Evolutionary conservation across 1,140 invertebrate species (phyloP).

Genomic region (Bombus pyrosoma): DNA sequence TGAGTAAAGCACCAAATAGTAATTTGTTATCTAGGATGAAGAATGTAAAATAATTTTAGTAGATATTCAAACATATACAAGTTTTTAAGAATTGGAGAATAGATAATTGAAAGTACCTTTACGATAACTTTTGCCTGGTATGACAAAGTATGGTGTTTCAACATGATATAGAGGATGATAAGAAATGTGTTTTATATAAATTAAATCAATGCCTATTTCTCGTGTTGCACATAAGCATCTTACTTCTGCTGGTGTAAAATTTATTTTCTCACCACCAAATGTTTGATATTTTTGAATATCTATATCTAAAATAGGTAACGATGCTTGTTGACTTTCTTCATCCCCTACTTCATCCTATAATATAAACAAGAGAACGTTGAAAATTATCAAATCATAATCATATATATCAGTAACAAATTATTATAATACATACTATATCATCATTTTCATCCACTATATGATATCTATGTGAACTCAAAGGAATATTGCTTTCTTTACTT

Average conservation of each 20-base stretch:
- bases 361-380: not conserved
- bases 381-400: not conserved
- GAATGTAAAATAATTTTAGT: not conserved
- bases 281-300: conserved; percentile 26
- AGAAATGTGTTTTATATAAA: conserved; percentile 60
- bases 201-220: conserved; percentile 61
- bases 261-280: conserved; percentile 54
- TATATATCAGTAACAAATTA: not conserved
- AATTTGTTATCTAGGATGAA: conserved; percentile 59
- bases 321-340: conserved; percentile 5
- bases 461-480: conserved; percentile 48
- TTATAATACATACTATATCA: conserved; percentile 27
- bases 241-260: conserved; percentile 55
- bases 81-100: not conserved
- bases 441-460: not conserved
- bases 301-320: conserved; percentile 14
- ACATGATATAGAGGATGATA: conserved; percentile 63
- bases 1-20: conserved; percentile 67
- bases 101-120: conserved; percentile 49
- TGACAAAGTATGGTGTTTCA: conserved; percentile 58
- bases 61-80: not conserved
- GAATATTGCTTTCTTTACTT: conserved; percentile 62
- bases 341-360: conserved; percentile 21
- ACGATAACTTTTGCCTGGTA: conserved; percentile 37
- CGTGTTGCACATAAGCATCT: conserved; percentile 8